These are phyloP conservation scores for Galagoides demidoff DNA, from an alignment of 2,797 vertebrate genomes.

Conservation along the genomic window DNA sequence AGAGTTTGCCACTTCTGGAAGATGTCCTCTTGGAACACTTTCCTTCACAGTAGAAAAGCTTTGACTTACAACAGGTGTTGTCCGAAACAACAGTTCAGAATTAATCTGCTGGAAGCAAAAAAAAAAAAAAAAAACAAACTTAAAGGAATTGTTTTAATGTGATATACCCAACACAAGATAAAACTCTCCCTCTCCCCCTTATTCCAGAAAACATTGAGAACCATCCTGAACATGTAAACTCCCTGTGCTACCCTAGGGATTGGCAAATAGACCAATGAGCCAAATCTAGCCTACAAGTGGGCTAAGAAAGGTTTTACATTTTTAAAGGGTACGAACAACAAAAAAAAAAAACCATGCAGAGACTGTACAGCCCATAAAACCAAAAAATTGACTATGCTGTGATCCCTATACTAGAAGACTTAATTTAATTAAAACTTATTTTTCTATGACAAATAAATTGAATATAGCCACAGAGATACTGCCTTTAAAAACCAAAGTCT, in stretches of 20 bases:
- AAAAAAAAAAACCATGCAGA: neutral
- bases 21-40: slow-evolving; percentile 78
- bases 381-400: neutral
- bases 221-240: neutral
- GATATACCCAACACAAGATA: neutral
- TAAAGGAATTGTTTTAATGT: slow-evolving; percentile 1
- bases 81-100: slow-evolving; percentile 81
- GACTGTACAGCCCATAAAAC: neutral
- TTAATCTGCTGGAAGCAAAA: slow-evolving; percentile 77
- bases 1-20: slow-evolving; percentile 79
- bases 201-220: neutral
- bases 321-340: neutral
- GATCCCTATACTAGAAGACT: neutral
- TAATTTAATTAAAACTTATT: neutral
- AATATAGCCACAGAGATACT: neutral
- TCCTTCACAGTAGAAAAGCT: slow-evolving; percentile 85
- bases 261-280: neutral
- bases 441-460: neutral
- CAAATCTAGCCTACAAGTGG: neutral
- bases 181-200: neutral
- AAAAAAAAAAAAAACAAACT: neutral
- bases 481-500: neutral
- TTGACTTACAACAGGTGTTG: slow-evolving; percentile 80
- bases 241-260: neutral
- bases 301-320: neutral